Evolutionary conservation across 2,113 vertebrate species (phyloP).

Genomic region (Cervus canadensis): DNA sequence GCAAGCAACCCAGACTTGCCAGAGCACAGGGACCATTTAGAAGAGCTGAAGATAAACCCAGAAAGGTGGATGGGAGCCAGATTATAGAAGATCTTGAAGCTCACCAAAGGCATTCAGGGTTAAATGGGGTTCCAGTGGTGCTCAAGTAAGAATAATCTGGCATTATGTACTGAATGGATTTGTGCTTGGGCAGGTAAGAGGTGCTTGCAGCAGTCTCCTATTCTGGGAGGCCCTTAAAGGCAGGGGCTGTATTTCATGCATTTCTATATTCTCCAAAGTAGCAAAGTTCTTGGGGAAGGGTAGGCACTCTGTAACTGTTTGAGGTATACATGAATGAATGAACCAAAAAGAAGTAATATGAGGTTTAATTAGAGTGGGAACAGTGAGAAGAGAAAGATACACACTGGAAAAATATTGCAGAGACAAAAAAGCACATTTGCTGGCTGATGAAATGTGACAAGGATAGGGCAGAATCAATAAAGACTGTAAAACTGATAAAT

Average conservation of each 20-base stretch:
- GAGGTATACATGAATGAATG: background rate
- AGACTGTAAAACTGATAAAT: conserved; percentile 22
- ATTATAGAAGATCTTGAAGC: background rate
- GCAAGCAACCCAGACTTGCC: background rate
- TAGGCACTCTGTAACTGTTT: background rate
- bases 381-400: background rate
- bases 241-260: background rate
- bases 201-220: background rate
- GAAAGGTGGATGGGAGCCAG: background rate
- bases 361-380: conserved; percentile 19
- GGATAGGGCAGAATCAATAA: conserved; percentile 33
- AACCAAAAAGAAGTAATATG: background rate
- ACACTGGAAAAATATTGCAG: conserved; percentile 22
- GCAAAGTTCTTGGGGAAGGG: background rate
- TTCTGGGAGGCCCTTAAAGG: background rate
- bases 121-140: background rate
- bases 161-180: background rate
- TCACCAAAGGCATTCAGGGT: background rate
- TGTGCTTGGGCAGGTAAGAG: background rate
- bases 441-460: conserved; percentile 18
- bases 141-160: background rate
- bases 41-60: background rate
- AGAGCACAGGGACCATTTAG: background rate
- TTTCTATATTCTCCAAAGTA: conserved; percentile 8
- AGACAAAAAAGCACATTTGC: conserved; percentile 1